Evolutionary conservation across 2,113 vertebrate species (phyloP), one percentile per base, ranked within the genome.

Genomic region (Antigone vipio): DNA sequence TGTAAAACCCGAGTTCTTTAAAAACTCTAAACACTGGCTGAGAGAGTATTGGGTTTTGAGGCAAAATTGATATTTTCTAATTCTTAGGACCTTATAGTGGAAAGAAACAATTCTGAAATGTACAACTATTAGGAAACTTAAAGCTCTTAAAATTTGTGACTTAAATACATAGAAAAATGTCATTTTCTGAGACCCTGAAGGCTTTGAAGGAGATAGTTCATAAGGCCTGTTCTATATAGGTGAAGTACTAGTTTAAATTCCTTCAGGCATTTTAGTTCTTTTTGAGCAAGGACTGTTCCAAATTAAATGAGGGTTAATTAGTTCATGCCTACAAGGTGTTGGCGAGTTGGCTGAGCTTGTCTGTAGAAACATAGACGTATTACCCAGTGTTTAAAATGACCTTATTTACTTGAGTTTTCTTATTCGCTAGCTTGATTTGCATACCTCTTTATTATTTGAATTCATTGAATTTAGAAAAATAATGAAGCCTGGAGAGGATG

Each of bases 301-400:
- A 95, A 85, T 96, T 94, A 95, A 78, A 59, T 29, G 22, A 34
- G 45, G 82, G 55, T 94, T 97, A 71, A 92, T 97, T 96, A 96
- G 55, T 93, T 97, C 80, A 53, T 94, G 78, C 78, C 89, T 96
- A 62, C 59, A 78, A 93, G 68, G 77, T 95, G 76, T 95, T 78
- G 77, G 72, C 63, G 90, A 92, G 94, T 90, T 97, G 94, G 91
- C 85, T 68, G 89, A 94, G 87, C 76, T 88, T 97, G 94, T 86
- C 96, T 94, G 56, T 85, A 74, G 94, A 97, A 97, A 83, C 85
- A 26, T 1, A 4, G 52, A n/a, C 16, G 3, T 47, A 79, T 6
- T 45, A 27, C 23, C 29, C 69, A 20, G 44, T 69, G 76, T 95
- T 95, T 88, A 93, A 95, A 92, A 88, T 92, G 9, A 82, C 94